Evolutionary conservation across 1,140 invertebrate genomes (phyloP), one percentile per base, ranked within the genome.

Genomic region (Zeugodacus cucurbitae): DNA sequence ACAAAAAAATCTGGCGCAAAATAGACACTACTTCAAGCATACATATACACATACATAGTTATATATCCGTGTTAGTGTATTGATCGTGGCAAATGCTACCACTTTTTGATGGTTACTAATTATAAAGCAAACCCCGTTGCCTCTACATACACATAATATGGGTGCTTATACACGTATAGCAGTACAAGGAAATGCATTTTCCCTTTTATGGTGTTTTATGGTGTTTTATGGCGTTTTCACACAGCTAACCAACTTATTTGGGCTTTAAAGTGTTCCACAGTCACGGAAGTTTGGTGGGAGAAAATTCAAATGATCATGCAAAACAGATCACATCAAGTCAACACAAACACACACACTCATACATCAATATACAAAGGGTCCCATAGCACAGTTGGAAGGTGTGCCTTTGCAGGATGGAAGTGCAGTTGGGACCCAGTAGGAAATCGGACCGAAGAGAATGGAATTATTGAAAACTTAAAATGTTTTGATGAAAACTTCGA

Each of bases 221-320:
- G 64, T 70, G 14, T 11, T n/a, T 26, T 62, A 74, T 74, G 67
- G 67, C 11, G 20, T 74, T 74, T 74, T 74, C 74, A 29, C 64
- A 70, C 37, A 82, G 26, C 44, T 26, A 82, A 82, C n/a, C 17
- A 48, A 70, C 64, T 34, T 54, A 32, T 82, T 44, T 44, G 74
- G 26, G 37, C 26, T 17, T 54, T 48, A 82, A 82, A 82, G 74
- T 82, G 41, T 44, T 82, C 7, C 41, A 11, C 41, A 82, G 74
- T 82, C 74, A 48, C 74, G 74, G 74, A 82, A 82, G 74, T 82
- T 82, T 62, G 58, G 41, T 82, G 44, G 44, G 37, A 48, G 74
- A 82, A 82, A 82, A 82, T 82, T 82, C 74, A 82, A 82, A 82
- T 82, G 74, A 54, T 82, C 74, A 82, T 82, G 74, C 74, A 82